Evolutionary conservation across 2,888 invertebrate genomes (phyloP), one percentile per base, ranked within the genome.

Genomic region (Archips crataeganus): DNA sequence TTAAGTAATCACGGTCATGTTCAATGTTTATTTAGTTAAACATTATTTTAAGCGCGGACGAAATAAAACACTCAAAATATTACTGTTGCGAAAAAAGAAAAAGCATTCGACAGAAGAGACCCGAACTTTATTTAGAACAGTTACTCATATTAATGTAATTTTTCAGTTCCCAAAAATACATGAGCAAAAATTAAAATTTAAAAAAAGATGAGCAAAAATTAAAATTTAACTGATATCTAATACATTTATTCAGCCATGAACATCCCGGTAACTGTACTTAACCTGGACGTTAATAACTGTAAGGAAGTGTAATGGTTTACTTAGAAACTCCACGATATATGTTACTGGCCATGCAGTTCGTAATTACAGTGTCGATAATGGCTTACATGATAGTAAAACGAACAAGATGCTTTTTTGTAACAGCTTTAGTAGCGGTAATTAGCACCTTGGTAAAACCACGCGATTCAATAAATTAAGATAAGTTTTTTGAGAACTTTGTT

Each of bases 281-380:
- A 54, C 2, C 51, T 15, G 15, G 23, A 23, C 15, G 23, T 54
- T 32, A 11, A 23, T 57, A 32, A 57, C 51, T 32, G 32, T 32
- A 57, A 57, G 3, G 36, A 23, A 32, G n/a, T 32, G 23, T 67
- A 71, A 67, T 57, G 45, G 11, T 62, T 60, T 61, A 42, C 15
- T 54, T 67, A 62, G 57, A 72, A 67, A 45, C 45, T 61, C 42
- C 32, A 47, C 51, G 11, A 32, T 13, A 4, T 47, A 13, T 60
- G 54, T 15, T 36, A 49, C 45, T 15, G 23, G 45, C 67, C 72
- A 72, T 72, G 67, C 57, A 57, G 62, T 36, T 10, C 3, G 54
- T 67, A 67, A 72, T 72, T 62, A 57, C 34, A 67, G 23, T 51
- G 42, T 60, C 39, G 39, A 66, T 61, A n/a, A 60, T 51, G n/a